Evolutionary conservation across 2,888 invertebrate species (phyloP).

Genomic region (Cecidostiba fungosa): DNA sequence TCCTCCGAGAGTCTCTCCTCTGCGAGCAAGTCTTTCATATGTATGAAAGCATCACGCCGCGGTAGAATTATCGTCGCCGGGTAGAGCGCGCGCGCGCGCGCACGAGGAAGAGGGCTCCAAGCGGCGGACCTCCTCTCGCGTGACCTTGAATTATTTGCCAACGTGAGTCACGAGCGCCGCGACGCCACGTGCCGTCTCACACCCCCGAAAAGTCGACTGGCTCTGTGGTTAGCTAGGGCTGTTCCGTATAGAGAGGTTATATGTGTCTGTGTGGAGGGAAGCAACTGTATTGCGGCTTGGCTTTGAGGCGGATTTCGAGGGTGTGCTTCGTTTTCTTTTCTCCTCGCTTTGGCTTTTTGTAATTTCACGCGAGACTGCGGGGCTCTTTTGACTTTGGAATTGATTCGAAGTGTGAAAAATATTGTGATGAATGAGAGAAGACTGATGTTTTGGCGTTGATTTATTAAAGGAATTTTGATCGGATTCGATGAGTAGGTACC

Average conservation of each 20-base stretch:
- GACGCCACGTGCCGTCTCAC: not conserved
- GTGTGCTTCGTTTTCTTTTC: not conserved
- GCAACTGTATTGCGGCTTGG: constrained; percentile 3
- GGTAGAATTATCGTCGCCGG: constrained; percentile 9
- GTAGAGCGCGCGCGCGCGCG: not conserved
- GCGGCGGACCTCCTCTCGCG: constrained; percentile 11
- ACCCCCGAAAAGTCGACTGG: not conserved
- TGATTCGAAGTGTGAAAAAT: not conserved
- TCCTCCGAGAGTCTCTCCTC: not conserved
- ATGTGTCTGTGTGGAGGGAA: not conserved
- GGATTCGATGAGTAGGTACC: too few species aligned
- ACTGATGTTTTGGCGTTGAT: not conserved
- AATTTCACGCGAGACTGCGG: not conserved
- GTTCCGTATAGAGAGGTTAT: not conserved
- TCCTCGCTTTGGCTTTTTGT: not conserved
- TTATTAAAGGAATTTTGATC: not conserved
- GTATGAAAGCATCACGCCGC: constrained; percentile 42
- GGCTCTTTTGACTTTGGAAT: not conserved
- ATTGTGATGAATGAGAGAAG: not conserved
- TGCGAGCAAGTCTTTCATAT: constrained; percentile 21
- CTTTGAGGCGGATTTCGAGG: constrained; percentile 4
- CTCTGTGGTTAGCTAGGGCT: not conserved
- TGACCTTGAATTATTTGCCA: constrained; percentile 58
- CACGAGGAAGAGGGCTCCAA: not conserved
- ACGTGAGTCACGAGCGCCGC: constrained; percentile 26